These are phyloP conservation scores for Anoplolepis gracilipes DNA, from an alignment of 1,140 invertebrate genomes.

Conservation along the genomic window DNA sequence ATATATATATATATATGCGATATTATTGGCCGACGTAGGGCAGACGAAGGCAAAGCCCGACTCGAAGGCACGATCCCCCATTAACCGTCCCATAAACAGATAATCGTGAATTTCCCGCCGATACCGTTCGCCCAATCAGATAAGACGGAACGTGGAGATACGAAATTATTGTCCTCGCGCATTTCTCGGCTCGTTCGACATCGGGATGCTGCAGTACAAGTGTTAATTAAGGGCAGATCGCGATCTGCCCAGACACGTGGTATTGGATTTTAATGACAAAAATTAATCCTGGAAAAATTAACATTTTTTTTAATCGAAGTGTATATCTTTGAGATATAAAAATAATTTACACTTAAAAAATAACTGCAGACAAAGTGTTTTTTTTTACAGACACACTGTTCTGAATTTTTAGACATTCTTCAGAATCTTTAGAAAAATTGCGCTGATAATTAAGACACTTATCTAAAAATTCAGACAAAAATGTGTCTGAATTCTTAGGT, in stretches of 20 bases:
- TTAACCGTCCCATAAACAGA: constrained; percentile 83
- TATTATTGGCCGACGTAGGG: constrained; percentile 73
- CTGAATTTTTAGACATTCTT: too few species aligned
- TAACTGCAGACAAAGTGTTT: too few species aligned
- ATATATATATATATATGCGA: constrained; percentile 67
- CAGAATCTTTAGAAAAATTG: too few species aligned
- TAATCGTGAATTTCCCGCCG: constrained; percentile 80
- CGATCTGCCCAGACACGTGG: constrained; percentile 15
- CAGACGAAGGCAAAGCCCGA: constrained; percentile 64
- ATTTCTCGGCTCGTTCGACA: constrained; percentile 72
- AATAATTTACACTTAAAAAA: neutral
- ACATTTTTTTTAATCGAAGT: neutral
- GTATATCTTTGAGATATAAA: neutral
- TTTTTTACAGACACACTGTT: too few species aligned
- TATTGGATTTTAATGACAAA: neutral
- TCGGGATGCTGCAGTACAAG: neutral
- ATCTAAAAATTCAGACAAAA: too few species aligned
- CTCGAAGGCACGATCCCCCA: constrained; percentile 71
- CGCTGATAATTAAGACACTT: too few species aligned
- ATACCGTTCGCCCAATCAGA: constrained; percentile 81
- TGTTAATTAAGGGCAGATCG: constrained; percentile 63
- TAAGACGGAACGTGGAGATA: constrained; percentile 79
- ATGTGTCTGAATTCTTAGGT: too few species aligned
- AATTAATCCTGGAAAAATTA: neutral
- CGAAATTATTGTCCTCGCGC: constrained; percentile 77